Percentiles rank a stretch among this genome's conserved stretches.
phyloP scores from a whole-genome alignment of 1,140 invertebrate genomes.

The Dendrolimus punctatus region DNA sequence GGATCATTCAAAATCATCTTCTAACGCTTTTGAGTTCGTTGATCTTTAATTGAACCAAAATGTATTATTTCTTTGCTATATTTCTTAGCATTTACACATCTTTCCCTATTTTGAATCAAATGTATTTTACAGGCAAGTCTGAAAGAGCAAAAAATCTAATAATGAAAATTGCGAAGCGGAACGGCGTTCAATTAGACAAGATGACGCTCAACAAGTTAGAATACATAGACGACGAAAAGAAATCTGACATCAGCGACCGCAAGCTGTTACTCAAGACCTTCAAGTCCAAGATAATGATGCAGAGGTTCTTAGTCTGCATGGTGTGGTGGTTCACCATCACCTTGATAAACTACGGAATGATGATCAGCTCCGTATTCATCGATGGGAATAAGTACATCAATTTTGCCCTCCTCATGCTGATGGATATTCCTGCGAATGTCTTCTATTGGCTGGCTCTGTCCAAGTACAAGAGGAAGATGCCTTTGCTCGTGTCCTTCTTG shows the following conservation, averaged over 20 bases:
- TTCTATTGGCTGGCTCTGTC: conserved; percentile 65
- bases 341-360: conserved; percentile 87
- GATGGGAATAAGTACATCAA: conserved; percentile 80
- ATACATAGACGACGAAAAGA: conserved; percentile 32
- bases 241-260: conserved; percentile 23
- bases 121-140: conserved; percentile 23
- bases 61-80: no score
- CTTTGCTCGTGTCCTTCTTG: conserved; percentile 41
- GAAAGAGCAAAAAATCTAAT: conserved; percentile 40
- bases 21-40: no score
- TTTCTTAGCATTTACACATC: no score
- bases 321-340: conserved; percentile 83
- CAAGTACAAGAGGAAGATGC: conserved; percentile 44
- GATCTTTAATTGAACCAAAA: no score
- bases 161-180: conserved; percentile 46
- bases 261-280: conserved; percentile 49
- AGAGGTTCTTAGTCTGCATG: conserved; percentile 73
- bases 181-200: conserved; percentile 38
- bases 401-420: conserved; percentile 77
- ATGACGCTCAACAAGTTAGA: conserved; percentile 35
- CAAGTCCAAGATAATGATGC: conserved; percentile 49
- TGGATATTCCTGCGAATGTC: conserved; percentile 83
- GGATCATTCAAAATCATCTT: no score
- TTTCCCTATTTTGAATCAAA: no score
- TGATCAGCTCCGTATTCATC: conserved; percentile 84